Percentiles rank a stretch among this genome's conserved stretches.
These are phyloP conservation scores for Anthrax anthrax DNA, from an alignment of 2,888 invertebrate species.

Conservation along the genomic window DNA sequence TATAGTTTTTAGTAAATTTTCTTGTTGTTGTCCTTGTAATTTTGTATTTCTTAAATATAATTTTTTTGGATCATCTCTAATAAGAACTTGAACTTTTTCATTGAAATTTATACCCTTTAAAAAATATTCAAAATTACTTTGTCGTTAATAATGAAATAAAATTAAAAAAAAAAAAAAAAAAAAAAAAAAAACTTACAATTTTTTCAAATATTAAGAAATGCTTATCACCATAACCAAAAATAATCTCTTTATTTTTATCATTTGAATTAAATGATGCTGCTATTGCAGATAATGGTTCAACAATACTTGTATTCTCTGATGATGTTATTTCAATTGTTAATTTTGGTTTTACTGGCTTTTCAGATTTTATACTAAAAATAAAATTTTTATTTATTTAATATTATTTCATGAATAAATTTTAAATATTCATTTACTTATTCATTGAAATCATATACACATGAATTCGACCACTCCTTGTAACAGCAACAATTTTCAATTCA, in stretches of 20 bases:
- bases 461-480: conserved; percentile 61
- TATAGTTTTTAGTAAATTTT: conserved; percentile 19
- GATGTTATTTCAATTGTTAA: conserved; percentile 46
- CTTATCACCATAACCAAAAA: conserved; percentile 44
- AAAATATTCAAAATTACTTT: conserved; percentile 5
- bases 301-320: conserved; percentile 38
- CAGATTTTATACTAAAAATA: conserved; percentile 23
- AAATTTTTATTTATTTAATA: too few species aligned
- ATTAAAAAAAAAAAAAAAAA: not conserved
- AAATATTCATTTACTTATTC: conserved; percentile 40
- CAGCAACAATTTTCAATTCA: conserved; percentile 35
- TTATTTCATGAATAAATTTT: too few species aligned
- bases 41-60: conserved; percentile 14
- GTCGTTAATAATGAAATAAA: not conserved
- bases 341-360: conserved; percentile 49
- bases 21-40: conserved; percentile 12
- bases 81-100: conserved; percentile 38
- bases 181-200: conserved; percentile 31
- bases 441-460: conserved; percentile 63
- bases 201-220: conserved; percentile 45
- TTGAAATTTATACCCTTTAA: conserved; percentile 37
- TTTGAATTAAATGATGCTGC: conserved; percentile 30
- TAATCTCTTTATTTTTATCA: conserved; percentile 32
- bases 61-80: conserved; percentile 28
- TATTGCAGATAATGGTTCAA: conserved; percentile 41